Base-by-base conservation (phyloP, 2,797 vertebrate genomes). In the Pteropus rufus region DNA sequence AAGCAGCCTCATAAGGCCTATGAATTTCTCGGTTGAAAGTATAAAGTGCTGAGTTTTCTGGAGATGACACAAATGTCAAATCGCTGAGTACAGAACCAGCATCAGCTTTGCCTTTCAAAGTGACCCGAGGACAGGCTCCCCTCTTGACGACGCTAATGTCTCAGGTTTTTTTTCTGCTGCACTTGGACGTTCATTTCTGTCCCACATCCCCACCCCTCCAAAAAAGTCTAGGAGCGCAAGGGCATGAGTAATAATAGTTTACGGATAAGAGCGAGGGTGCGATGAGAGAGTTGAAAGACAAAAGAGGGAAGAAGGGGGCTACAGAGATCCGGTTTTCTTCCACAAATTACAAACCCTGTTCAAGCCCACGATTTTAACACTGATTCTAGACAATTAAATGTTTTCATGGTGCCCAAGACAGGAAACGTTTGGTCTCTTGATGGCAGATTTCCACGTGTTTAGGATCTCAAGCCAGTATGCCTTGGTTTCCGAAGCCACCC, bases 1-100 rank as follows among this genome's bases (percentile, higher is more conserved):
- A 92, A 92, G 82, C 41, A 89, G 65, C n/a, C 54, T 95, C 58
- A 75, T n/a, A 90, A 93, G 52, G 73, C 34, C 31, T 52, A 82
- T 84, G 89, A 77, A 69, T 93, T 70, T 82, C 95, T 96, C 81
- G 86, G 92, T 87, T 89, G 92, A 41, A 96, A 96, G 31, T 54
- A 84, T 65, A 83, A 96, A 73, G 89, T n/a, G 19, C 58, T 36
- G 46, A 54, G 46, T 96, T 84, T 92, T 88, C 89, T 81, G 26
- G 49, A 69, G 88, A 85, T 73, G 85, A 82, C 19, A 65, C 31
- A 65, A 93, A 87, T 58, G 46, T 73, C 87, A 82, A 77, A 52
- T 92, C 9, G 0, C 62, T 41, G 81, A 92, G 39, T 67, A 49
- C 60, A 83, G 87, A 88, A 52, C 80, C 72, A 70, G 44, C 67